phyloP scores from a whole-genome alignment of 2,797 vertebrate genomes.

The Coregonus ussuriensis region DNA sequence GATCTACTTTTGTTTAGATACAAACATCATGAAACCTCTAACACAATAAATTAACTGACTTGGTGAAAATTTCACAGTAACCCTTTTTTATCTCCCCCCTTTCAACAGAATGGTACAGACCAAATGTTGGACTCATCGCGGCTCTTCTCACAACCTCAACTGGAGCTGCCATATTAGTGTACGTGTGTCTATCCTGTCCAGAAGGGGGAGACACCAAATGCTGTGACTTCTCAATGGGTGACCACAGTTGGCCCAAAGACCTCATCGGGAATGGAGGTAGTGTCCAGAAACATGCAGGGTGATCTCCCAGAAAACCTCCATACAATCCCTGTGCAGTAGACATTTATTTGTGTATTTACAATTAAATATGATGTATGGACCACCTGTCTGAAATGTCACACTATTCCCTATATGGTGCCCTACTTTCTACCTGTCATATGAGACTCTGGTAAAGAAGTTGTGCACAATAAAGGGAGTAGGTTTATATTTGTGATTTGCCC shows the following conservation, averaged over 20 bases:
- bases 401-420: background rate
- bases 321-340: background rate
- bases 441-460: no score
- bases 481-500: background rate
- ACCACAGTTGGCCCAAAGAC: background rate
- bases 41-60: no score
- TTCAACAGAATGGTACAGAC: constrained; percentile 42
- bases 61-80: background rate
- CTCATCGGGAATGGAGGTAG: background rate
- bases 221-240: background rate
- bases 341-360: background rate
- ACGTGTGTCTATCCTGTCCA: constrained; percentile 29
- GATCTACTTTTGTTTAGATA: no score
- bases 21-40: no score
- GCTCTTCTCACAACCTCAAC: constrained; percentile 30
- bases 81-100: background rate
- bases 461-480: background rate
- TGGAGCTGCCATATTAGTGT: constrained; percentile 39
- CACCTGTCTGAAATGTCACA: background rate
- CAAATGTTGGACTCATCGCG: constrained; percentile 31
- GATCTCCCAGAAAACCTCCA: background rate
- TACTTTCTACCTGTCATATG: background rate
- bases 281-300: background rate
- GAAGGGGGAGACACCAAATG: background rate
- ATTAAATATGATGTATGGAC: background rate